These are phyloP conservation scores for Calephelis perditalis DNA, from an alignment of 2,888 invertebrate genomes.

Conservation along the genomic window DNA sequence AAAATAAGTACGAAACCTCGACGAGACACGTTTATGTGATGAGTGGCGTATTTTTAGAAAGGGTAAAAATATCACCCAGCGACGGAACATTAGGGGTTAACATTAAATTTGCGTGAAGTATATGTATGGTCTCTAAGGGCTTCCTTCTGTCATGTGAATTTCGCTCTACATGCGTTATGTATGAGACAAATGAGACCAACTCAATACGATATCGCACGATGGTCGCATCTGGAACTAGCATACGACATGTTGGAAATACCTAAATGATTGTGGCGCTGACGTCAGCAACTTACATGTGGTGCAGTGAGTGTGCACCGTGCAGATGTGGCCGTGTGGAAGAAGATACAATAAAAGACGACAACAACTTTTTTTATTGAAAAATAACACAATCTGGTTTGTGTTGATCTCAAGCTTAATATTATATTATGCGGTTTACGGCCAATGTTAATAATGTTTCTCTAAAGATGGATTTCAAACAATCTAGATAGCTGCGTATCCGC, in stretches of 20 bases:
- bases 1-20: no score
- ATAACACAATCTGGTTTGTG: no score
- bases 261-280: not conserved
- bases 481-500: no score
- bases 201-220: not conserved
- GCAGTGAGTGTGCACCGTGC: no score
- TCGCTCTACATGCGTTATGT: not conserved
- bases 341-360: no score
- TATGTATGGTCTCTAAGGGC: not conserved
- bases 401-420: no score
- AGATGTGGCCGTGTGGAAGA: not conserved
- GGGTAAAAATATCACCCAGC: constrained; percentile 8
- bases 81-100: not conserved
- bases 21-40: no score
- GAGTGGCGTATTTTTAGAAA: no score
- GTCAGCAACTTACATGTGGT: not conserved
- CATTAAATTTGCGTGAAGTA: not conserved
- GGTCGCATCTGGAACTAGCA: not conserved
- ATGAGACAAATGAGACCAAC: not conserved
- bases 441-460: no score
- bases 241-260: not conserved
- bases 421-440: no score
- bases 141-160: not conserved
- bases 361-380: no score
- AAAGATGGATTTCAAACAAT: no score